Base-by-base conservation (phyloP, 2,113 vertebrate genomes). In the Riparia riparia region DNA sequence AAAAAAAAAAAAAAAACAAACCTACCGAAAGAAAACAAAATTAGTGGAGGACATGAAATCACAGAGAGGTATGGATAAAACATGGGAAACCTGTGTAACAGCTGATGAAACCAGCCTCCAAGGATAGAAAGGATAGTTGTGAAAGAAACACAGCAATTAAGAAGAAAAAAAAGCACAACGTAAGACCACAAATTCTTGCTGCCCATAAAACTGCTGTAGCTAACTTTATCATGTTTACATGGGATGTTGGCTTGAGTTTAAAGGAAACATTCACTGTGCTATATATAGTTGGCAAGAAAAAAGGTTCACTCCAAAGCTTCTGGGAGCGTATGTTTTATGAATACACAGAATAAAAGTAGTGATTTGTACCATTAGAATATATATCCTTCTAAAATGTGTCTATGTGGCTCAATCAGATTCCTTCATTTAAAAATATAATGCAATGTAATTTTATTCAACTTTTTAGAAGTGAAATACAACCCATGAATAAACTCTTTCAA, bases 401-500 rank as follows among this genome's bases (percentile, higher is more conserved):
- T 96, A 86, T 34, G 4, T 82, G 64, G 84, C 79, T 96, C 95
- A 97, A 96, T 95, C 79, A 96, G 80, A 72, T 93, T 94, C 91
- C 80, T 93, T 96, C 83, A 90, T 94, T 96, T 95, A 80, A 95
- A 95, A 95, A 96, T 95, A 89, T 97, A 96, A 95, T 78, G 82
- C 93, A 93, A 82, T 82, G 73, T 91, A 90, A 96, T 97, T 97
- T 97, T 94, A 96, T 81, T 96, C 93, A 97, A 95, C 68, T 96
- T 98, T 96, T 86, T 57, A 95, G 87, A 96, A 95, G 86, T 93
- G 91, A 93, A 97, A 98, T 85, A 79, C 49, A 97, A 95, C 47
- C 94, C 96, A 91, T 97, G 95, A 98, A 97, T 97, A 97, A 96
- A 80, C 91, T 94, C 94, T 96, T 97, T 97, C 92, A 97, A 96